Percentiles rank a stretch among this genome's conserved stretches.
Conservation (phyloP, 1,140 invertebrate species). For the Tetramorium alpestre region DNA sequence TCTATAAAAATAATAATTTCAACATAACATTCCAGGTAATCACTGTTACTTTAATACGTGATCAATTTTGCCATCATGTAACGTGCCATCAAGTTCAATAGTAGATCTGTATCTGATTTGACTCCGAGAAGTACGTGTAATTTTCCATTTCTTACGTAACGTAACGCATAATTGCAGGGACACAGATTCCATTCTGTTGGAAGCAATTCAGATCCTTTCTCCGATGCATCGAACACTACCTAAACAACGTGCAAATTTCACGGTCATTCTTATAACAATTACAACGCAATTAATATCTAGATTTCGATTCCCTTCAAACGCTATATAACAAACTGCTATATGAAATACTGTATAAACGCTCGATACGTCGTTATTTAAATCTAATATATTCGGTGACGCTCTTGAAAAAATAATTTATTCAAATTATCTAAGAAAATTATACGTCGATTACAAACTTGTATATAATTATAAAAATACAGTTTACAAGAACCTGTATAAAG, state of each 20-base stretch:
- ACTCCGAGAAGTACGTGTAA: slow-evolving; percentile 90
- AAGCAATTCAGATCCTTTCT: slow-evolving; percentile 89
- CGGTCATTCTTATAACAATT: not conserved
- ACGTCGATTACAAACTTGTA: not conserved
- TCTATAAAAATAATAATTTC: slow-evolving; percentile 74
- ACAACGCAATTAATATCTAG: not conserved
- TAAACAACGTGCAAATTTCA: slow-evolving; percentile 78
- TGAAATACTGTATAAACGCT: too few species aligned
- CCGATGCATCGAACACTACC: slow-evolving; percentile 87
- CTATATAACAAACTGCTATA: too few species aligned
- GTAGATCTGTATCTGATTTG: slow-evolving; percentile 87
- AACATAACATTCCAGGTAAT: not conserved
- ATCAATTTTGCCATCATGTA: not conserved
- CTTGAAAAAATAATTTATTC: not conserved
- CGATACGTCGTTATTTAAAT: too few species aligned
- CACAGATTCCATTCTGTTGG: slow-evolving; percentile 90
- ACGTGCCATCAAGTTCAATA: slow-evolving; percentile 89
- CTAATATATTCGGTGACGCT: too few species aligned
- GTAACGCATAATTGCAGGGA: slow-evolving; percentile 86
- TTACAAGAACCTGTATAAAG: not conserved
- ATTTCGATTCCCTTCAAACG: not conserved
- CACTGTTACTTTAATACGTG: not conserved
- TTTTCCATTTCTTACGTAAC: slow-evolving; percentile 89
- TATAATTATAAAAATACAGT: not conserved
- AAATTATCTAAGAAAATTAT: not conserved